Conservation (phyloP, 2,888 invertebrate species). For the Rhyacophila evoluta region DNA sequence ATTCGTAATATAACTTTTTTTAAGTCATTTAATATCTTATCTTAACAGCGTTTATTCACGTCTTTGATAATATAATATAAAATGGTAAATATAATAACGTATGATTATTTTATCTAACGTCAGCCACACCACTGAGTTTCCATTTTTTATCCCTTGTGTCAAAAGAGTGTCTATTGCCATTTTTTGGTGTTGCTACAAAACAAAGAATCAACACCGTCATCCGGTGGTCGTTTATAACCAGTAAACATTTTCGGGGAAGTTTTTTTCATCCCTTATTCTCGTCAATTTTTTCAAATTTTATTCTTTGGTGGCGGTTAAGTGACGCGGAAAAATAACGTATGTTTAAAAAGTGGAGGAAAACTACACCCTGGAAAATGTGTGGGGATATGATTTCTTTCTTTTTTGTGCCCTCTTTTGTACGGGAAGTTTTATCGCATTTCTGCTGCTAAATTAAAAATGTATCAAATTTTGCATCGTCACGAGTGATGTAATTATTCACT, state of each 20-base stretch:
- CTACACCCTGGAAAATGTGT: slow-evolving; percentile 26
- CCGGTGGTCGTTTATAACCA: slow-evolving; percentile 51
- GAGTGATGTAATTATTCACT: not conserved
- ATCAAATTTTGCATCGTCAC: not conserved
- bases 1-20: no score
- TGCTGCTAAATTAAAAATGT: slow-evolving; percentile 7
- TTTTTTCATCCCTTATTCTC: slow-evolving; percentile 41
- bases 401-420: not conserved
- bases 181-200: slow-evolving; percentile 47
- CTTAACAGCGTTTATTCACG: no score
- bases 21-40: no score
- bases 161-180: slow-evolving; percentile 17
- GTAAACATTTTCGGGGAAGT: slow-evolving; percentile 46
- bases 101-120: not conserved
- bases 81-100: no score
- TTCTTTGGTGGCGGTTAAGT: slow-evolving; percentile 27
- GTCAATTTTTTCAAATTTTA: slow-evolving; percentile 25
- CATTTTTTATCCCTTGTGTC: slow-evolving; percentile 23
- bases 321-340: slow-evolving; percentile 37
- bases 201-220: slow-evolving; percentile 52
- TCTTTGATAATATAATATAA: no score
- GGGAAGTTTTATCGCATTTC: not conserved
- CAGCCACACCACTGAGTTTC: slow-evolving; percentile 5
- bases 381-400: not conserved
- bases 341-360: slow-evolving; percentile 11